Percentiles rank a stretch among this genome's conserved stretches.
Conservation (phyloP, 2,113 vertebrate genomes). For the Leucosticte australis region DNA sequence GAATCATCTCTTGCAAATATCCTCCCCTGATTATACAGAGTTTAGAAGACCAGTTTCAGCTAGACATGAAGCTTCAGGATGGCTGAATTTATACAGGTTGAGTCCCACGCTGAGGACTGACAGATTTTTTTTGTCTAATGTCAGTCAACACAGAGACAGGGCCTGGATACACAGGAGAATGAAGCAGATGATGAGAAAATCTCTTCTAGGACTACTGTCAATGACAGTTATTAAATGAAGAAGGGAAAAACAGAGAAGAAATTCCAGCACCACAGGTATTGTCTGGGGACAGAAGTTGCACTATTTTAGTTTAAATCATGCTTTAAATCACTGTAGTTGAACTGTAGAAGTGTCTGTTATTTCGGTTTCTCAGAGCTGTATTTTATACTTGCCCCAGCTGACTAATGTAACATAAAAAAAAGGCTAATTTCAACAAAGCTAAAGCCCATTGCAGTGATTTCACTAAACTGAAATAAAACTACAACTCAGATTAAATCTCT, state of each 20-base stretch:
- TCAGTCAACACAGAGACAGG: not conserved
- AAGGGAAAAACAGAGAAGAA: not conserved
- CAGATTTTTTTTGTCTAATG: not conserved
- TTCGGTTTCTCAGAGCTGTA: not conserved
- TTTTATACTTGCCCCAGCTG: conserved; percentile 1
- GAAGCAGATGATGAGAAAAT: conserved; percentile 22
- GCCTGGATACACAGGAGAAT: not conserved
- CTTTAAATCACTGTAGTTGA: not conserved
- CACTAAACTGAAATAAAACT: conserved; percentile 35
- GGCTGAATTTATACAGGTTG: not conserved
- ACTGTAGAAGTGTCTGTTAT: not conserved
- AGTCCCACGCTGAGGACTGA: not conserved
- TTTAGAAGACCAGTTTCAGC: not conserved
- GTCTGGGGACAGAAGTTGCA: not conserved
- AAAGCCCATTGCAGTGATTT: conserved; percentile 19
- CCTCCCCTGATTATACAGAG: not conserved
- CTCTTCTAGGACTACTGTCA: conserved; percentile 13
- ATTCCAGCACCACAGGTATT: not conserved
- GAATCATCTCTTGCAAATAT: not conserved
- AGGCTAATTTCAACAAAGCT: conserved; percentile 11
- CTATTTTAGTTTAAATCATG: conserved; percentile 11
- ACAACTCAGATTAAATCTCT: not conserved
- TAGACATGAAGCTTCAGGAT: not conserved
- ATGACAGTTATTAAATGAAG: conserved; percentile 20
- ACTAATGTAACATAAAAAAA: conserved; percentile 17